Evolutionary conservation across 2,797 vertebrate species (phyloP).

Genomic region (Euphonia xanthogaster): DNA sequence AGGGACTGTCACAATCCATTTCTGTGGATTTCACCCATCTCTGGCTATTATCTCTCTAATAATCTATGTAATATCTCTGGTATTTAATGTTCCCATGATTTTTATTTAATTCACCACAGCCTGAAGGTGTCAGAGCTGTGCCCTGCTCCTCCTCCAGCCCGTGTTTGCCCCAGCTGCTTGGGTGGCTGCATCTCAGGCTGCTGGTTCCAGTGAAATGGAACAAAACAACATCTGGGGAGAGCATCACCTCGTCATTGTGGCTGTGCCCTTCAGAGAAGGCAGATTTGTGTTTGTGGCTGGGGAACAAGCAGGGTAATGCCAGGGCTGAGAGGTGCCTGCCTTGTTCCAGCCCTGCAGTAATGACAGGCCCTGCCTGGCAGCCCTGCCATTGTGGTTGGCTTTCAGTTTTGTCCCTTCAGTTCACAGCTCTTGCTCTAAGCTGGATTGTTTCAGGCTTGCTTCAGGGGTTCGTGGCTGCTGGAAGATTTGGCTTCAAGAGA

Average conservation of each 20-base stretch:
- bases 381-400: constrained; percentile 12
- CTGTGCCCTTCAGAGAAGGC: background rate
- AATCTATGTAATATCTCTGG: background rate
- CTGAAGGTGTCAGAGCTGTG: background rate
- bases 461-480: background rate
- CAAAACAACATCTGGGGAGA: background rate
- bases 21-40: background rate
- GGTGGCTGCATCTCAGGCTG: background rate
- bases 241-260: background rate
- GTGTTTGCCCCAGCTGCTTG: background rate
- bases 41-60: background rate
- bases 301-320: background rate
- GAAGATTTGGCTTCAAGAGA: background rate
- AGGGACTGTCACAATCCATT: background rate
- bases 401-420: background rate
- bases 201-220: background rate
- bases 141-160: background rate
- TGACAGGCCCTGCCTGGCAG: background rate
- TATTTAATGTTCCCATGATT: background rate
- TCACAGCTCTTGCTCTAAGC: background rate
- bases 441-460: background rate
- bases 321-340: background rate
- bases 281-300: background rate
- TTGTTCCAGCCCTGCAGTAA: constrained; percentile 34
- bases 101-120: background rate